Evolutionary conservation across 2,113 vertebrate species (phyloP).

Genomic region (Cololabis saira): DNA sequence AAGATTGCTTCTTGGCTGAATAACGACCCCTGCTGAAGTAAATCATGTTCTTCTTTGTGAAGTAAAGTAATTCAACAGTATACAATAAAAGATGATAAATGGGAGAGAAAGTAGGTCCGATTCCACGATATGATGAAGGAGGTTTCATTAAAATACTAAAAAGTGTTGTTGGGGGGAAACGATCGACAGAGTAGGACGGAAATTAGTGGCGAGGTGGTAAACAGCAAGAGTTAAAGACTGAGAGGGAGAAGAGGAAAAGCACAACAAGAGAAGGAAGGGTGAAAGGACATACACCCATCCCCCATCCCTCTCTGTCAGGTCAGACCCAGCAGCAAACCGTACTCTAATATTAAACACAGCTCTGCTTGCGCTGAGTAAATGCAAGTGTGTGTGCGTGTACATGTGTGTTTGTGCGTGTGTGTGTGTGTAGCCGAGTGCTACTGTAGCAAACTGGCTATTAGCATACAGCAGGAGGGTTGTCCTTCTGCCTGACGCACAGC

Average conservation of each 20-base stretch:
- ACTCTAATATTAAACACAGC: slow-evolving; percentile 66
- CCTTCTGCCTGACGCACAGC: slow-evolving; percentile 51
- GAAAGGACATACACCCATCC: slow-evolving; percentile 48
- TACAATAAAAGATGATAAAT: too few species aligned
- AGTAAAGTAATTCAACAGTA: too few species aligned
- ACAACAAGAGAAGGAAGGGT: slow-evolving; percentile 37
- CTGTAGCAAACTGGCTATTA: slow-evolving; percentile 40
- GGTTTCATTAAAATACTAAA: not conserved
- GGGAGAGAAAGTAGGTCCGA: too few species aligned
- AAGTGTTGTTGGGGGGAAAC: not conserved
- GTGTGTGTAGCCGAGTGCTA: not conserved
- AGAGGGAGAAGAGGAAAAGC: slow-evolving; percentile 1
- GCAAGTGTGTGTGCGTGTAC: not conserved
- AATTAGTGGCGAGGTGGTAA: slow-evolving; percentile 1
- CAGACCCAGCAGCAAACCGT: slow-evolving; percentile 50
- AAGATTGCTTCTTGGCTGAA: too few species aligned
- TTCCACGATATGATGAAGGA: too few species aligned
- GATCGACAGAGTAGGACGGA: slow-evolving; percentile 44
- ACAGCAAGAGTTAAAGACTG: not conserved
- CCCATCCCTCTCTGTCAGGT: slow-evolving; percentile 46
- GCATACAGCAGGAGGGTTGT: slow-evolving; percentile 41
- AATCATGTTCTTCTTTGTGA: too few species aligned
- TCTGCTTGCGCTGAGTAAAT: slow-evolving; percentile 2
- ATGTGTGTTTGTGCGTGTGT: not conserved
- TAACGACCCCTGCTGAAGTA: too few species aligned